A percentile compares a stretch with the other conserved stretches of the same genome.
Conservation (phyloP, 1,140 invertebrate species). For the Acyrthosiphon pisum region DNA sequence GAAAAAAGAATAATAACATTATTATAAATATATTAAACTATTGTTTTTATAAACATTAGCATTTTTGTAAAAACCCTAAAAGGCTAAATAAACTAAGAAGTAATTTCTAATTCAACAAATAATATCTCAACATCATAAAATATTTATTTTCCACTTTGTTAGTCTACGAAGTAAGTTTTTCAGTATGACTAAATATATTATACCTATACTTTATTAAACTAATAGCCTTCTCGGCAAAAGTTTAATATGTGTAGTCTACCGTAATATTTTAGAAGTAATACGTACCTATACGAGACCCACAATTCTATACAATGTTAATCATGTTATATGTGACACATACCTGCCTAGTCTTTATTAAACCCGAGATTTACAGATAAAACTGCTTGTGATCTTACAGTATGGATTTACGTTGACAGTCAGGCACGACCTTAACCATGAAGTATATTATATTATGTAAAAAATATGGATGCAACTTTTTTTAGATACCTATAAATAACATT, state of each 20-base stretch:
- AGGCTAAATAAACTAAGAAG: not conserved
- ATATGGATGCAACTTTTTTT: not conserved
- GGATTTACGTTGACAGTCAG: not conserved
- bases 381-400: not conserved
- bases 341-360: not conserved
- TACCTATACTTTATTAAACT: not conserved
- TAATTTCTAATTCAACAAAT: not conserved
- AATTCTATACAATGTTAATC: slow-evolving; percentile 18
- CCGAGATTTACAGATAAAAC: not conserved
- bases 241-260: not conserved
- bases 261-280: not conserved
- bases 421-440: not conserved
- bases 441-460: slow-evolving; percentile 12
- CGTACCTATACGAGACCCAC: not conserved
- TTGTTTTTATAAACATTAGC: too few species aligned
- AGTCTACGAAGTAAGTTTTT: not conserved
- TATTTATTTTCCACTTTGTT: not conserved
- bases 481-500: not conserved
- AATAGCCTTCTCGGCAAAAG: not conserved
- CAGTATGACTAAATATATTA: not conserved
- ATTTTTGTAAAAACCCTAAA: not conserved
- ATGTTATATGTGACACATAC: not conserved
- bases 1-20: too few species aligned
- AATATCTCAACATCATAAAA: not conserved
- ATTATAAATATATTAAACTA: too few species aligned